Evolutionary conservation across 2,797 vertebrate genomes (phyloP), one percentile per base, ranked within the genome.

Genomic region (Telmatherina bonti): DNA sequence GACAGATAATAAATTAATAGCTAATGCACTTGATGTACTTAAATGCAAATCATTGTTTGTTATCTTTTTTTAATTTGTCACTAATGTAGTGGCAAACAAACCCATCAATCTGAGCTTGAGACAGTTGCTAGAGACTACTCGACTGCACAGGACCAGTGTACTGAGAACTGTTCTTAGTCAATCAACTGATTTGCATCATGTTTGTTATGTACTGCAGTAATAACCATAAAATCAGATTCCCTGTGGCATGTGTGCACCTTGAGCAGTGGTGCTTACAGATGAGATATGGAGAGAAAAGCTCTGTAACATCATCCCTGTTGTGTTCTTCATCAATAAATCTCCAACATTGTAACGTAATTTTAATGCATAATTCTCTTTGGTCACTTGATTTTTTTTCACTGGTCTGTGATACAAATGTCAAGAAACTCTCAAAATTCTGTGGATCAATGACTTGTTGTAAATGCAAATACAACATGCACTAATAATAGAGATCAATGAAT

Each of bases 1-100:
- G 73, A 88, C 80, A 79, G 78, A 89, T 85, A 79, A 63, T 64
- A 63, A 90, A 90, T 91, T 76, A 88, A 91, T 86, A 84, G 79
- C 57, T 82, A 79, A 67, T 58, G 58, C 13, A 52, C 66, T 70
- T 55, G 74, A 85, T 85, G 75, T 54, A 78, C 78, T 90, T 89
- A 74, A 83, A 87, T 82, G 82, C 68, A 80, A 87, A 88, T 89
- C 85, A 86, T 85, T 56, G 62, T 81, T 87, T 81, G 82, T 83
- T 83, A 82, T 88, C 41, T 87, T 82, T 81, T 87, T 88, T 84
- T n/a, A 69, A 87, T 89, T 89, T 82, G 78, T 87, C 86, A 84
- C 83, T 64, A 74, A 82, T 90, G 87, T 63, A 58, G 67, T 30
- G 6, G 55, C 55, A 45, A 67, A 81, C 54, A 31, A 80, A 76